phyloP scores from a whole-genome alignment of 2,113 vertebrate species.

The Ophiodon elongatus region DNA sequence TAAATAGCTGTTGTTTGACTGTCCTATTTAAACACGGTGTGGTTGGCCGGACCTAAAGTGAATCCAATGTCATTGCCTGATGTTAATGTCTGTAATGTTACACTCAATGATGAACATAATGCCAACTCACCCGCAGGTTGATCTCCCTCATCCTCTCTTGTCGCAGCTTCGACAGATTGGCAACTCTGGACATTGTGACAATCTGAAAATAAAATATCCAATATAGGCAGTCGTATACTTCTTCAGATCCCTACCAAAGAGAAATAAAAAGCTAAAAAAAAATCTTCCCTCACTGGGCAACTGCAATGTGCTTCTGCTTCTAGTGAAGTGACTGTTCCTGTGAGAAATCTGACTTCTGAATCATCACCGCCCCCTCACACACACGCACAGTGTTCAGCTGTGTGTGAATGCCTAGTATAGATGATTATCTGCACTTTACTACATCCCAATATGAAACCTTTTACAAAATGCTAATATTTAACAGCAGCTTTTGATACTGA shows the following conservation, averaged over 20 bases:
- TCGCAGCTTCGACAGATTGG: constrained; percentile 70
- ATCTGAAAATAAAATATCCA: constrained; percentile 5
- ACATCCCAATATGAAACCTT: constrained; percentile 16
- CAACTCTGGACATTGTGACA: constrained; percentile 67
- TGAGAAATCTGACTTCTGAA: constrained; percentile 78
- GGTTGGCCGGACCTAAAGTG: not conserved
- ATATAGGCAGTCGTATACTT: not conserved
- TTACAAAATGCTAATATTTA: not conserved
- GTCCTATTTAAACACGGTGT: not conserved
- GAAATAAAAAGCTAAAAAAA: not conserved
- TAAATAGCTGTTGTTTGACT: not conserved
- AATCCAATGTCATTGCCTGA: not conserved
- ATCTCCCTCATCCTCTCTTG: constrained; percentile 72
- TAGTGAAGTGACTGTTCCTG: constrained; percentile 74
- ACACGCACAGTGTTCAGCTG: constrained; percentile 28
- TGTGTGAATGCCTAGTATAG: constrained; percentile 23
- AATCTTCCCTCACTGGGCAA: constrained; percentile 46
- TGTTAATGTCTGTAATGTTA: not conserved
- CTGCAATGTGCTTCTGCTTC: constrained; percentile 68
- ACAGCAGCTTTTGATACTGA: not conserved
- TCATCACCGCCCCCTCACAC: constrained; percentile 71
- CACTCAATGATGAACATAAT: not conserved
- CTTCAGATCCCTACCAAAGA: constrained; percentile 8
- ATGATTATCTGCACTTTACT: constrained; percentile 33
- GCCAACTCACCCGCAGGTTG: constrained; percentile 68